Percentiles rank a stretch among this genome's conserved stretches.
phyloP scores from a whole-genome alignment of 2,888 invertebrate genomes.

The Calephelis perditalis region DNA sequence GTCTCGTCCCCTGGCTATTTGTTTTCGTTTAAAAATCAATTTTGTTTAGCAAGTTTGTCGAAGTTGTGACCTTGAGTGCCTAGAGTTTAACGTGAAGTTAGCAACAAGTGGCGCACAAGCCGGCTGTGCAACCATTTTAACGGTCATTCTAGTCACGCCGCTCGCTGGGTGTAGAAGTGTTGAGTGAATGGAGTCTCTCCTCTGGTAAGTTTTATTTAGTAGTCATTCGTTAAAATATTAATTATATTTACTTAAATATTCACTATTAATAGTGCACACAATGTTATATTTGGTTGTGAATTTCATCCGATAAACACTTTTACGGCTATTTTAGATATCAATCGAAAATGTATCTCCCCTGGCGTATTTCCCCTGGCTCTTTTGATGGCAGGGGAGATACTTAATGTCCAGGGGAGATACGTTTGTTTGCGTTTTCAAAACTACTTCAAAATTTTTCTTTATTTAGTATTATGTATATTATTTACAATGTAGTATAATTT shows the following conservation, averaged over 20 bases:
- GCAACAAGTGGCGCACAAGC: conserved; percentile 21
- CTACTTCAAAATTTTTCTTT: conserved; percentile 12
- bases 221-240: conserved; percentile 23
- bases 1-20: conserved; percentile 28
- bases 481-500: conserved; percentile 18
- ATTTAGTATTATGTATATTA: conserved; percentile 13
- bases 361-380: conserved; percentile 18
- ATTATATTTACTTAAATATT: conserved; percentile 19
- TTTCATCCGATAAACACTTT: conserved; percentile 23
- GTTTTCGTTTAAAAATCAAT: conserved; percentile 26
- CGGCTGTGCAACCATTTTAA: conserved; percentile 18
- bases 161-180: conserved; percentile 20
- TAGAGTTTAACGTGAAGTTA: conserved; percentile 20
- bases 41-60: conserved; percentile 18
- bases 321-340: conserved; percentile 25
- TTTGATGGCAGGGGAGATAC: conserved; percentile 21
- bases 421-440: conserved; percentile 16
- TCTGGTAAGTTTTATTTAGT: conserved; percentile 22
- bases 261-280: conserved; percentile 23
- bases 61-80: conserved; percentile 21
- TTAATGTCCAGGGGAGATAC: conserved; percentile 19
- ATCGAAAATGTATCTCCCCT: conserved; percentile 24
- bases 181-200: conserved; percentile 23
- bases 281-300: conserved; percentile 24
- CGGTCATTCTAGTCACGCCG: conserved; percentile 20